Evolutionary conservation across 2,888 invertebrate genomes (phyloP).

Genomic region (Stratiomys singularior): DNA sequence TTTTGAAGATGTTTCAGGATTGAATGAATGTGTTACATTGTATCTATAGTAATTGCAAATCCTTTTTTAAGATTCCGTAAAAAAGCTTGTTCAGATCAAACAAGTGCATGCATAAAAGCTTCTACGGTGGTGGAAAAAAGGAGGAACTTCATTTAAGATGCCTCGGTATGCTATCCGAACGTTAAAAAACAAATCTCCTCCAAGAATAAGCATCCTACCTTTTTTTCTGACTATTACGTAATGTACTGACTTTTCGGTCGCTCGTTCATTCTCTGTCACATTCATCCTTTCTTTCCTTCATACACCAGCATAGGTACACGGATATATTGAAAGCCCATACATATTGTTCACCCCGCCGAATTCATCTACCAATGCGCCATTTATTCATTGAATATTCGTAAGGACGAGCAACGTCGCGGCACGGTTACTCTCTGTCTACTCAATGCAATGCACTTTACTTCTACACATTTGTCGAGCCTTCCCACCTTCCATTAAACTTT

Average conservation of each 20-base stretch:
- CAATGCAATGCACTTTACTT: neutral
- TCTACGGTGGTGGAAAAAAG: no score
- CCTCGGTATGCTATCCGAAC: no score
- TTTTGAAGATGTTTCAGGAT: no score
- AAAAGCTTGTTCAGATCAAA: no score
- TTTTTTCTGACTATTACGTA: constrained; percentile 9
- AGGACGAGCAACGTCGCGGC: neutral
- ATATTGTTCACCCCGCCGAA: neutral
- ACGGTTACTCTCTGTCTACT: neutral
- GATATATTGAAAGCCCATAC: neutral
- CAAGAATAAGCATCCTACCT: neutral
- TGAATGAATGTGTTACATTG: no score
- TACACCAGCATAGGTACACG: neutral
- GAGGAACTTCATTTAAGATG: no score
- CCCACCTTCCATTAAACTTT: neutral
- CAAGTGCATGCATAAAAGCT: no score
- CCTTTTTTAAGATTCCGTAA: no score
- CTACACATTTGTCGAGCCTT: neutral
- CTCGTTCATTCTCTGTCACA: neutral
- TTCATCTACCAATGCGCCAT: neutral
- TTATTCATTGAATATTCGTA: no score
- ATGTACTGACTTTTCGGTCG: neutral
- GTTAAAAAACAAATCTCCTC: no score
- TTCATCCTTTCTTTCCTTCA: neutral
- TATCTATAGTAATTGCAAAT: no score